Base-by-base conservation (phyloP, 1,140 invertebrate genomes). In the Holcopasites calliopsidis region DNA sequence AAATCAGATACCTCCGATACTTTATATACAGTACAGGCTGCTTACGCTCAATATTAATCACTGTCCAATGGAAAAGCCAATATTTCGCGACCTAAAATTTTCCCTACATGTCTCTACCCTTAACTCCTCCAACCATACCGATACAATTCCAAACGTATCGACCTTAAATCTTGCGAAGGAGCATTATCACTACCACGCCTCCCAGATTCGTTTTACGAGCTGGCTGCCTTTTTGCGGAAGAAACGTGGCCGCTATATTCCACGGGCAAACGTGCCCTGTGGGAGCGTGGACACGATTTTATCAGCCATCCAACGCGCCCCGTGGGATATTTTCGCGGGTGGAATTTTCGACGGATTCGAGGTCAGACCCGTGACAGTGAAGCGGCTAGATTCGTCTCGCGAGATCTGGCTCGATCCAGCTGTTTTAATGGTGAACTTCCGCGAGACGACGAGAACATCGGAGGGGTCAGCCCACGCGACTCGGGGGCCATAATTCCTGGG, bases 401-500 rank as follows among this genome's bases (percentile, higher is more conserved):
- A 75, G 52, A 75, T 62, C 58, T 70, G 64, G 55, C 65, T 71
- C 69, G 70, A 83, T 84, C 75, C 70, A 68, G 70, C 64, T 69
- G 68, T 80, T 80, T 76, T 85, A 83, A 85, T 83, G 75, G 81
- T 66, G 76, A 58, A 85, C 84, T 85, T 85, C 84, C 84, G 79
- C 71, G 77, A 64, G 80, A 83, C 68, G 54, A 58, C 40, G 50
- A 42, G 65, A 35, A 49, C 62, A 72, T 49, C 33, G 62, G 71
- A 68, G 76, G 71, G 81, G 81, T 84, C 82, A 54, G 54, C 80
- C 73, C 77, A 83, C 82, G 73, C 82, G 62, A 28, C 38, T n/a
- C 28, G 62, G 38, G 76, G 54, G 58, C 21, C 54, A 72, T 78
- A 72, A 68, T 83, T 78, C 76, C 79, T 79, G 69, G 64, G 72